Conservation (phyloP, 2,113 vertebrate species). For the Cyanistes caeruleus region DNA sequence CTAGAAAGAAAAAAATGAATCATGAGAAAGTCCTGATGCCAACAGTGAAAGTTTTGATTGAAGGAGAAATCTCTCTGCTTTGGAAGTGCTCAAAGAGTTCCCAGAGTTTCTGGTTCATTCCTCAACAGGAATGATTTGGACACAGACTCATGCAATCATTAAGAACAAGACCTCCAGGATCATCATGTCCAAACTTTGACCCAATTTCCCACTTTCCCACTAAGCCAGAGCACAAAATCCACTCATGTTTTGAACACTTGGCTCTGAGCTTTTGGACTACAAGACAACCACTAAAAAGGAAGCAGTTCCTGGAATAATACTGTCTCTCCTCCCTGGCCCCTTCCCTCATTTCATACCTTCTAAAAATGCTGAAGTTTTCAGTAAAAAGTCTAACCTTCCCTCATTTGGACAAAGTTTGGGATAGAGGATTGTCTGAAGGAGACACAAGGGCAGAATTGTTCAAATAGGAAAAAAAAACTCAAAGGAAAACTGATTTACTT, state of each 20-base stretch:
- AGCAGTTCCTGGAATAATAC: background rate
- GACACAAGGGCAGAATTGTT: background rate
- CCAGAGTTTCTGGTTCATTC: too few species aligned
- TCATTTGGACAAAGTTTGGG: background rate
- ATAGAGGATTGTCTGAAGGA: background rate
- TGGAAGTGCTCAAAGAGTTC: too few species aligned
- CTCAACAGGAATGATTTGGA: too few species aligned
- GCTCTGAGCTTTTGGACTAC: background rate
- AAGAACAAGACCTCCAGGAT: too few species aligned
- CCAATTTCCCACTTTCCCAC: background rate
- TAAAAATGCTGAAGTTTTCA: background rate
- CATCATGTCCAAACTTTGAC: background rate
- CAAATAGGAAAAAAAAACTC: background rate
- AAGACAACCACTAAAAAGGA: background rate
- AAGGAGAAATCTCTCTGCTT: too few species aligned
- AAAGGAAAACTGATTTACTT: background rate
- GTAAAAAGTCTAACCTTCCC: background rate
- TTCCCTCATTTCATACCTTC: background rate
- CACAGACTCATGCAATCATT: too few species aligned
- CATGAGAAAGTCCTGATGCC: too few species aligned
- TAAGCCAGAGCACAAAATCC: background rate
- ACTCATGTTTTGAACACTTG: too few species aligned
- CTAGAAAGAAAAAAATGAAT: too few species aligned
- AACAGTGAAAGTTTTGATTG: too few species aligned
- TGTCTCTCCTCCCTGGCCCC: too few species aligned